phyloP scores from a whole-genome alignment of 2,797 vertebrate species.

The Onychomys leucogaster region DNA sequence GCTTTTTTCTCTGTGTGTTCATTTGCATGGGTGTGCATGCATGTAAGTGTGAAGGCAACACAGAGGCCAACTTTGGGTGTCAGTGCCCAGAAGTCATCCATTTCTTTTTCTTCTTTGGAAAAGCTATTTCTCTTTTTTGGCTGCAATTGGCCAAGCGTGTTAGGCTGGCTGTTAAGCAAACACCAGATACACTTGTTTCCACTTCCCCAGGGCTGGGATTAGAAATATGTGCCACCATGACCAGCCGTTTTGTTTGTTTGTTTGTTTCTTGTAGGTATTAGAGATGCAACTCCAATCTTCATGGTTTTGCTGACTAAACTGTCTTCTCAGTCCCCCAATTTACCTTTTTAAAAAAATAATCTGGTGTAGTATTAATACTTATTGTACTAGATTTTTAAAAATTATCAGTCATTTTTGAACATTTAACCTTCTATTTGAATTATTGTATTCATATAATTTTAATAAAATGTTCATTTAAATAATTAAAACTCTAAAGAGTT shows the following conservation, averaged over 20 bases:
- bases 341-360: neutral
- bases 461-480: neutral
- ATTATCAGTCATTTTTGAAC: neutral
- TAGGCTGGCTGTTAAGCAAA: neutral
- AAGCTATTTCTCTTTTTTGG: neutral
- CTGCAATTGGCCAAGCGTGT: neutral
- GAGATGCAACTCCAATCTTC: neutral
- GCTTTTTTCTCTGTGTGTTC: neutral
- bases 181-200: neutral
- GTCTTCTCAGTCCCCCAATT: neutral
- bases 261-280: neutral
- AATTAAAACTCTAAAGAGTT: conserved; percentile 1
- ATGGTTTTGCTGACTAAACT: neutral
- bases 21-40: neutral
- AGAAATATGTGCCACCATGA: neutral
- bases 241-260: neutral
- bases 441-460: neutral
- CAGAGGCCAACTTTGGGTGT: neutral
- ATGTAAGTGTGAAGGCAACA: neutral
- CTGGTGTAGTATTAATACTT: neutral
- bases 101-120: neutral
- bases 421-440: conserved; percentile 32
- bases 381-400: conserved; percentile 24
- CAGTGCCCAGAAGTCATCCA: neutral
- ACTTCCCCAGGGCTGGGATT: neutral